A percentile compares a stretch with the other conserved stretches of the same genome.
Conservation (phyloP, 1,140 invertebrate genomes). For the Rhopalosiphum padi region DNA sequence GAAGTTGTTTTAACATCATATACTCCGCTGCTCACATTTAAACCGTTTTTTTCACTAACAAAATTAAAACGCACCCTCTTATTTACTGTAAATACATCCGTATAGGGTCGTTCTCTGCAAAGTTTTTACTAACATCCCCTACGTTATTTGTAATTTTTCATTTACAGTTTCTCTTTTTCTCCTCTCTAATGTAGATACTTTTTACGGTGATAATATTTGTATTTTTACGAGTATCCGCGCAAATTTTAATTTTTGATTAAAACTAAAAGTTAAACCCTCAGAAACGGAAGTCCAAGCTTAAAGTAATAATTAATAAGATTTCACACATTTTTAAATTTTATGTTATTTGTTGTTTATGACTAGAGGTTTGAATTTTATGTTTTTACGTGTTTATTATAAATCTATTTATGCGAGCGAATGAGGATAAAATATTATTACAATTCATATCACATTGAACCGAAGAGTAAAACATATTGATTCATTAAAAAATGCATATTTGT, state of each 20-base stretch:
- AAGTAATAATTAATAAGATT: not conserved
- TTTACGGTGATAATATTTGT: not conserved
- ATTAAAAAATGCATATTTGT: not conserved
- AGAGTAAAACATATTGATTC: not conserved
- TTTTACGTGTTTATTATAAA: not conserved
- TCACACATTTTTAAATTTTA: not conserved
- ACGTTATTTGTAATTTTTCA: not conserved
- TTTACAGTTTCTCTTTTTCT: not conserved
- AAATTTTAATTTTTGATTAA: slow-evolving; percentile 21
- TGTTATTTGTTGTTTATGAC: not conserved
- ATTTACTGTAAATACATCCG: not conserved
- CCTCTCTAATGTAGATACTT: not conserved
- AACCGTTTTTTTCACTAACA: not conserved
- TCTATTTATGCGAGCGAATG: not conserved
- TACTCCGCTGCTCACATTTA: not conserved
- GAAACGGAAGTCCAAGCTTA: not conserved
- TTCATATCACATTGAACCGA: not conserved
- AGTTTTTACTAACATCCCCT: not conserved
- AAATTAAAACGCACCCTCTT: slow-evolving; percentile 35
- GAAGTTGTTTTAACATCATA: not conserved
- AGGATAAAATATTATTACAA: not conserved
- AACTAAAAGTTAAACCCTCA: not conserved
- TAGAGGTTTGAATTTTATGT: not conserved
- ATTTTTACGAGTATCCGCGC: not conserved
- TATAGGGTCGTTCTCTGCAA: slow-evolving; percentile 5